Percentiles rank a stretch among this genome's conserved stretches.
phyloP scores from a whole-genome alignment of 2,797 vertebrate species.

The Pempheris klunzingeri region DNA sequence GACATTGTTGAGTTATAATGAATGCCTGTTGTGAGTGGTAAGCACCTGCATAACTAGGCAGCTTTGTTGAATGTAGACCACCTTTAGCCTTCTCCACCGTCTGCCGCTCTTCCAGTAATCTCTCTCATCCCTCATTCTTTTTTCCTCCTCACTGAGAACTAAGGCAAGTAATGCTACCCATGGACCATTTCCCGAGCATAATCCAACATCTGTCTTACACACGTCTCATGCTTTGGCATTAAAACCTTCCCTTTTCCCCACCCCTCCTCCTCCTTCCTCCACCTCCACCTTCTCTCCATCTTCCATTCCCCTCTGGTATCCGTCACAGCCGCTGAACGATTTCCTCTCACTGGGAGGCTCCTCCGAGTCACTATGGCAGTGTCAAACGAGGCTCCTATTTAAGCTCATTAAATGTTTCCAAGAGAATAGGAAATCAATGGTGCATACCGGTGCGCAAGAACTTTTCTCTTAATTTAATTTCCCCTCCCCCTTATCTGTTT shows the following conservation, averaged over 20 bases:
- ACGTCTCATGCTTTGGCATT: constrained; percentile 64
- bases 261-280: constrained; percentile 2
- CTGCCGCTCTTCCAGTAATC: constrained; percentile 52
- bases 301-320: constrained; percentile 61
- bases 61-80: constrained; percentile 53
- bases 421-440: constrained; percentile 89
- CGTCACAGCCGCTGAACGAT: constrained; percentile 79
- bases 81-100: constrained; percentile 49
- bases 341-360: constrained; percentile 82
- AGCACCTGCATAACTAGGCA: constrained; percentile 58
- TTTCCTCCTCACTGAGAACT: constrained; percentile 44
- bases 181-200: constrained; percentile 72
- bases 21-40: constrained; percentile 55
- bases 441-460: constrained; percentile 84
- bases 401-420: constrained; percentile 90
- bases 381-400: constrained; percentile 86
- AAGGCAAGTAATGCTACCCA: constrained; percentile 59
- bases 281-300: constrained; percentile 36
- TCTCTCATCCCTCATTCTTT: constrained; percentile 50
- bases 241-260: constrained; percentile 41
- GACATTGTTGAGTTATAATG: constrained; percentile 64
- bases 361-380: constrained; percentile 78
- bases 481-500: constrained; percentile 79
- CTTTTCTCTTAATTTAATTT: constrained; percentile 87
- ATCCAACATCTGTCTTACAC: constrained; percentile 79